phyloP scores from a whole-genome alignment of 2,113 vertebrate genomes.

The Speoplatyrhinus poulsoni region DNA sequence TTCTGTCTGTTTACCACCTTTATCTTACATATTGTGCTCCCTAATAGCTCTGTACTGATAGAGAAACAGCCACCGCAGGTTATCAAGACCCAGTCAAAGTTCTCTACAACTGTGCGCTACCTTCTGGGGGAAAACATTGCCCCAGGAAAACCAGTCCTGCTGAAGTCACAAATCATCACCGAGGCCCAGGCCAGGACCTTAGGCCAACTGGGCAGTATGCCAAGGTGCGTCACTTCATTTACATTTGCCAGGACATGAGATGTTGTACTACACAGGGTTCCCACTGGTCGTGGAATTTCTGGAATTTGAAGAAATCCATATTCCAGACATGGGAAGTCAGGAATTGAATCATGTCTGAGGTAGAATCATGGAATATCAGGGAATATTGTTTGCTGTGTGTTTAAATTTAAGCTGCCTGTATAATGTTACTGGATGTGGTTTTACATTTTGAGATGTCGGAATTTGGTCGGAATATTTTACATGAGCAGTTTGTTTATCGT shows the following conservation, averaged over 20 bases:
- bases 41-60: conserved; percentile 86
- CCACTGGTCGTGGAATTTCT: no score
- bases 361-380: no score
- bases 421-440: no score
- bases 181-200: conserved; percentile 87
- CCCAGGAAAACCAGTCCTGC: conserved; percentile 80
- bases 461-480: no score
- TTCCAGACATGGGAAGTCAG: no score
- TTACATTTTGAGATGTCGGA: no score
- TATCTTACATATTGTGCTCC: conserved; percentile 6
- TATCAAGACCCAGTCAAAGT: conserved; percentile 97
- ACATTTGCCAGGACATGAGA: background rate
- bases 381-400: no score
- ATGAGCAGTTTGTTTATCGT: no score
- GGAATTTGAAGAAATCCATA: no score
- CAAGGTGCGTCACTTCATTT: conserved; percentile 54
- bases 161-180: conserved; percentile 90
- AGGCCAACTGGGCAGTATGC: conserved; percentile 45
- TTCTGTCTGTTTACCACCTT: background rate
- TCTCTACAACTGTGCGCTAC: conserved; percentile 87
- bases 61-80: conserved; percentile 96
- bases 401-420: no score
- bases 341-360: no score
- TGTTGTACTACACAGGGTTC: no score
- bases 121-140: conserved; percentile 85